Conservation (phyloP, 1,140 invertebrate genomes). For the Drosophila takahashii region DNA sequence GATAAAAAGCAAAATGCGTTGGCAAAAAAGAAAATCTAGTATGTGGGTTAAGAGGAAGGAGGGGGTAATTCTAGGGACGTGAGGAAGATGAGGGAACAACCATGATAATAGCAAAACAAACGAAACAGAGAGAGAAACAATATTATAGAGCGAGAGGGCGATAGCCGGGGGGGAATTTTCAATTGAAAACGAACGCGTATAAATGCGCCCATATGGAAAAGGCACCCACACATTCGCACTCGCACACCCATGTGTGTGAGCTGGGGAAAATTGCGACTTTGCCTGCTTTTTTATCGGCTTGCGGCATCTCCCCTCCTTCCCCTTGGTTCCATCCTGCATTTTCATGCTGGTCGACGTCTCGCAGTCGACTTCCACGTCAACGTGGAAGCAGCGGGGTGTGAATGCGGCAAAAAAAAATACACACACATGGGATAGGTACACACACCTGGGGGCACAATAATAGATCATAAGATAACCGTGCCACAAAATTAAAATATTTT, state of each 20-base stretch:
- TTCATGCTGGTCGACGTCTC: conserved; percentile 61
- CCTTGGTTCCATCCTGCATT: conserved; percentile 43
- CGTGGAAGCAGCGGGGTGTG: conserved; percentile 52
- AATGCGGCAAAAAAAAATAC: conserved; percentile 64
- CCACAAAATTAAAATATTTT: too few relatives aligned
- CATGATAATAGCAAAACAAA: conserved; percentile 71
- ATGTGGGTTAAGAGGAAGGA: conserved; percentile 15
- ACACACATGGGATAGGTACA: conserved; percentile 26
- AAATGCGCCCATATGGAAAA: conserved; percentile 80
- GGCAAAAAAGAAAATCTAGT: conserved; percentile 46
- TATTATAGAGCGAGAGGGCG: conserved; percentile 25
- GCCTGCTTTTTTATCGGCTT: conserved; percentile 57
- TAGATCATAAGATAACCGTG: background rate
- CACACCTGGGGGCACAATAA: conserved; percentile 1
- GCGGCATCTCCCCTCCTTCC: conserved; percentile 39
- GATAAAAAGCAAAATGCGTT: conserved; percentile 58
- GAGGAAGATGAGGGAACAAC: conserved; percentile 32
- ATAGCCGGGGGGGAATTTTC: conserved; percentile 57
- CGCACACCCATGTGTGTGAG: background rate
- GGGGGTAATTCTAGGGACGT: background rate
- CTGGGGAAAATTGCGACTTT: conserved; percentile 58
- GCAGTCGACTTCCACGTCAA: conserved; percentile 29
- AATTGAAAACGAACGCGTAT: conserved; percentile 78
- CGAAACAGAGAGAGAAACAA: conserved; percentile 34
- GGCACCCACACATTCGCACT: conserved; percentile 32